phyloP scores from a whole-genome alignment of 1,140 invertebrate species.

The Cataglyphis hispanica region DNA sequence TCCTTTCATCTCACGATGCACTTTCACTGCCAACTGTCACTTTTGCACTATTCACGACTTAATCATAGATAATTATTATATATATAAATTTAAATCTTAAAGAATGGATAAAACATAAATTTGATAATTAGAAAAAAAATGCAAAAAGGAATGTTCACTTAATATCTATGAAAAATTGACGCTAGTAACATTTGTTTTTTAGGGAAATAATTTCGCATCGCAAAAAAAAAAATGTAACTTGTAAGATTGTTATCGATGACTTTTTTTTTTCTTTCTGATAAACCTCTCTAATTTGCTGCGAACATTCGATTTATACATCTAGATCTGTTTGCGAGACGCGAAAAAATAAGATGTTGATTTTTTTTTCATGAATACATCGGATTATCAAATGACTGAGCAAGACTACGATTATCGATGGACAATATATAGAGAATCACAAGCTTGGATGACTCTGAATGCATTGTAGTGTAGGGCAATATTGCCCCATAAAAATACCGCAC shows the following conservation, averaged over 20 bases:
- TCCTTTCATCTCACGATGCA: not conserved
- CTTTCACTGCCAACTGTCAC: constrained; percentile 36
- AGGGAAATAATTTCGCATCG: not conserved
- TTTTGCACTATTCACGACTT: constrained; percentile 26
- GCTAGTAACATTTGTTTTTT: not conserved
- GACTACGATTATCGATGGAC: constrained; percentile 45
- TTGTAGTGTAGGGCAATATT: constrained; percentile 42
- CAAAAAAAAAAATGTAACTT: not conserved
- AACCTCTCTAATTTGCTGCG: not conserved
- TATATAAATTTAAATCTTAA: constrained; percentile 1
- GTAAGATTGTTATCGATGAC: not conserved
- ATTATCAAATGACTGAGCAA: constrained; percentile 9
- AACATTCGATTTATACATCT: not conserved
- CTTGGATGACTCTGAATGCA: constrained; percentile 39
- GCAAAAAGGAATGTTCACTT: not conserved
- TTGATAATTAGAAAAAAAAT: not conserved
- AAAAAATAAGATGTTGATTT: not conserved
- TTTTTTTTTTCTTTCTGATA: not conserved
- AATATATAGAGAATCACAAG: constrained; percentile 45
- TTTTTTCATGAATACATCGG: not conserved
- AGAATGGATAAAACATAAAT: not conserved
- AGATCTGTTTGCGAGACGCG: not conserved
- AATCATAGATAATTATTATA: not conserved
- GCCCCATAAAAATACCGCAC: constrained; percentile 45
- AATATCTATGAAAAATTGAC: not conserved